These are phyloP conservation scores for Pangasius larnaudii DNA, from an alignment of 2,797 vertebrate species.

Conservation along the genomic window DNA sequence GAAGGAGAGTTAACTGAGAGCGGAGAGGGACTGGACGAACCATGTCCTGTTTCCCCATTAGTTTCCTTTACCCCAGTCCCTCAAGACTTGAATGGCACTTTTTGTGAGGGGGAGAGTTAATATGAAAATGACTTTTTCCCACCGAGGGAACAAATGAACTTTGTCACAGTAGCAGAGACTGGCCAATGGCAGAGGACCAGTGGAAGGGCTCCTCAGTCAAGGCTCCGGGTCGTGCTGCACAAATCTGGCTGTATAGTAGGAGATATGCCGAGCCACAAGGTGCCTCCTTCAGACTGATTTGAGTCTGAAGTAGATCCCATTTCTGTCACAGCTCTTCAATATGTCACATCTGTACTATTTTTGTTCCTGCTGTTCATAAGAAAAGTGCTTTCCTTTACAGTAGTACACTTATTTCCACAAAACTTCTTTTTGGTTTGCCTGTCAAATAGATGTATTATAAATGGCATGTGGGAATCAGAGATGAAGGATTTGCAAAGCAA, in stretches of 20 bases:
- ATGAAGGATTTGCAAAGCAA: slow-evolving; percentile 68
- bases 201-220: slow-evolving; percentile 17
- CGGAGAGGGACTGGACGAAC: slow-evolving; percentile 61
- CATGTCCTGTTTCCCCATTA: slow-evolving; percentile 25
- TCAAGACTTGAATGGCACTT: slow-evolving; percentile 74
- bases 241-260: slow-evolving; percentile 50
- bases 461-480: slow-evolving; percentile 62
- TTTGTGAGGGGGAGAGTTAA: slow-evolving; percentile 70
- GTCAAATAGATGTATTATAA: slow-evolving; percentile 44
- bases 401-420: slow-evolving; percentile 55
- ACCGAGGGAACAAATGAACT: slow-evolving; percentile 37
- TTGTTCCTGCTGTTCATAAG: slow-evolving; percentile 59
- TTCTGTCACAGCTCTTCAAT: slow-evolving; percentile 61
- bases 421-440: slow-evolving; percentile 53
- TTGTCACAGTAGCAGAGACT: slow-evolving; percentile 32
- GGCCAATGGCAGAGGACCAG: slow-evolving; percentile 9
- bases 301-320: slow-evolving; percentile 60
- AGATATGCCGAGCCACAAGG: slow-evolving; percentile 51
- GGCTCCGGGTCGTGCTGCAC: slow-evolving; percentile 16
- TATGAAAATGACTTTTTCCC: neutral
- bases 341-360: slow-evolving; percentile 27
- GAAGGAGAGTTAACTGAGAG: slow-evolving; percentile 84
- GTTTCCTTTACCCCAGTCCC: slow-evolving; percentile 56
- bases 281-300: slow-evolving; percentile 51
- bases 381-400: slow-evolving; percentile 59